Conservation (phyloP, 1,140 invertebrate genomes). For the Wasmannia auropunctata region DNA sequence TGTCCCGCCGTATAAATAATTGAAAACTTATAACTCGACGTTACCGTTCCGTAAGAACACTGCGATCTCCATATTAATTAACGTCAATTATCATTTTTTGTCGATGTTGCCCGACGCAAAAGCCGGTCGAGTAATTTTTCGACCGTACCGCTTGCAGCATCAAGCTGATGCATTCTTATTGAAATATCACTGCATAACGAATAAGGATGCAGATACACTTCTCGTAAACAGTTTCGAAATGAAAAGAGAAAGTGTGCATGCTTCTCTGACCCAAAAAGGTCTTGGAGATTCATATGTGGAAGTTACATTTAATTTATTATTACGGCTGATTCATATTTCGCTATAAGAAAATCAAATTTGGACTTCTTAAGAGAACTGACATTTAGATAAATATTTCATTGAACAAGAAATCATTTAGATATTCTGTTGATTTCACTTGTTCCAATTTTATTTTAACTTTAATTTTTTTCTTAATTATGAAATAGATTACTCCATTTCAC, state of each 20-base stretch:
- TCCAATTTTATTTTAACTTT: background rate
- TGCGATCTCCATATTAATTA: conserved; percentile 47
- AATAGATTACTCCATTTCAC: background rate
- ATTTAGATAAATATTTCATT: background rate
- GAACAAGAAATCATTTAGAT: background rate
- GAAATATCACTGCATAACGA: conserved; percentile 18
- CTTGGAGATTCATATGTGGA: background rate
- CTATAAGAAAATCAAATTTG: background rate
- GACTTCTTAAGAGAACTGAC: background rate
- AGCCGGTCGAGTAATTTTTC: conserved; percentile 1
- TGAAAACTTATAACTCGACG: conserved; percentile 31
- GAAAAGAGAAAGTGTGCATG: conserved; percentile 24
- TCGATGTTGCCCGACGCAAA: conserved; percentile 1
- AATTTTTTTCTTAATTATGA: background rate
- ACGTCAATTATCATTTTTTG: conserved; percentile 52
- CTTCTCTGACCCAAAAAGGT: background rate
- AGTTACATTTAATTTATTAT: background rate
- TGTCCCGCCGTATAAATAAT: conserved; percentile 14
- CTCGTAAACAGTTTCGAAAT: background rate
- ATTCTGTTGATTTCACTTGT: background rate
- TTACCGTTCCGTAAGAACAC: conserved; percentile 25
- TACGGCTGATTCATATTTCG: background rate
- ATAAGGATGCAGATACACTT: background rate
- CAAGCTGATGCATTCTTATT: conserved; percentile 1
- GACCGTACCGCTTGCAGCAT: background rate